Conservation (phyloP, 2,888 invertebrate genomes). For the Mimachlamys varia region DNA sequence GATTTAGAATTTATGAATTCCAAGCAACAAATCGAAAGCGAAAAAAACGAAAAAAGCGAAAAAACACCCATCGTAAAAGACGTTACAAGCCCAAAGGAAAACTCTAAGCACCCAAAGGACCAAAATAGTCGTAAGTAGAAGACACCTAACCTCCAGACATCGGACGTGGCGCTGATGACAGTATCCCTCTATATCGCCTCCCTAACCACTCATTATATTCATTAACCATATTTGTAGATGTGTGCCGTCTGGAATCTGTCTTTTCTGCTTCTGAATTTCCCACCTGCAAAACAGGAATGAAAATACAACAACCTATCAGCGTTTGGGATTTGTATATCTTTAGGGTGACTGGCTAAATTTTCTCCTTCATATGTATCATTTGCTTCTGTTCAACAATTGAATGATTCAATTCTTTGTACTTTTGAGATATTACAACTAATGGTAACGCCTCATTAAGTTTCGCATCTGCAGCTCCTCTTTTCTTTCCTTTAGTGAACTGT, state of each 20-base stretch:
- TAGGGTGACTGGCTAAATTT: too few relatives aligned
- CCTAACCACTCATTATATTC: not conserved
- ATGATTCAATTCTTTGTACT: too few relatives aligned
- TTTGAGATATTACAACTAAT: not conserved
- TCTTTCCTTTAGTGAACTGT: not conserved
- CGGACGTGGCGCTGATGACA: not conserved
- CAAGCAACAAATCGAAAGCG: conserved; percentile 20
- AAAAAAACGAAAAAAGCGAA: not conserved
- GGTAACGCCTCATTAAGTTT: not conserved
- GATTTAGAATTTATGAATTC: conserved; percentile 38
- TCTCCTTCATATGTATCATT: too few relatives aligned
- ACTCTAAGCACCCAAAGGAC: conserved; percentile 19
- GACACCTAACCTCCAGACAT: not conserved
- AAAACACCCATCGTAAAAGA: conserved; percentile 31
- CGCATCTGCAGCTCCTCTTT: not conserved
- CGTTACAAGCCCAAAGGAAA: conserved; percentile 18
- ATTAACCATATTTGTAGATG: not conserved
- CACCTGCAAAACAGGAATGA: not conserved
- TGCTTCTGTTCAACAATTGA: too few relatives aligned
- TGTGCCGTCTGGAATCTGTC: not conserved
- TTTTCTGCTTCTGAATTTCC: not conserved
- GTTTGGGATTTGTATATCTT: too few relatives aligned
- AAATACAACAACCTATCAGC: not conserved
- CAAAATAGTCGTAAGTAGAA: conserved; percentile 21
- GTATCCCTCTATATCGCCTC: not conserved